Base-by-base conservation (phyloP, 1,140 invertebrate species). In the Orius insidiosus region DNA sequence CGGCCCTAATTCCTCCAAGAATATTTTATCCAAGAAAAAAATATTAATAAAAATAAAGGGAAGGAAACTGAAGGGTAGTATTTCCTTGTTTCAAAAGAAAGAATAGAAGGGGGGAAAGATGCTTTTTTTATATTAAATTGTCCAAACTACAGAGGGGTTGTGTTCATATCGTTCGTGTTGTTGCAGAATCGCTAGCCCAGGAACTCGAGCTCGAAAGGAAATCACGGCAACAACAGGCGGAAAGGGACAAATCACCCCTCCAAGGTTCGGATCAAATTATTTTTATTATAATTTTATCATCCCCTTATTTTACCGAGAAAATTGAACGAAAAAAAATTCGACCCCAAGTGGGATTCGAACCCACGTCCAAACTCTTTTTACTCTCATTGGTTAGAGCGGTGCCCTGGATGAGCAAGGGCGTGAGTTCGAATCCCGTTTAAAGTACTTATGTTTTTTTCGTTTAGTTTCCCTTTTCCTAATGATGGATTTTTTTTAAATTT, bases 121-220 rank as follows among this genome's bases (percentile, higher is more conserved):
- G 8, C 15, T 30, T 15, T 37, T 46, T 16, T 42, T 14, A 24
- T 39, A 18, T 33, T 42, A 38, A 31, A 15, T 38, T 34, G 34
- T 13, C 16, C 34, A 42, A 40, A 40, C 38, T 19, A 39, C 24
- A 42, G 36, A 37, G n/a, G 15, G 30, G 36, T 39, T 43, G 30
- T 43, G 24, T 19, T 36, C 31, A 24, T 31, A 52, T 50, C 46
- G 41, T 31, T 10, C 31, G 5, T 53, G 58, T 57, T 59, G 57
- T 70, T 69, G 53, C 69, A 85, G 82, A 86, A 68, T 80, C 80
- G 36, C 65, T 87, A 56, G 80, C 79, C 39, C 80, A 85, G 60
- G 83, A 86, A 62, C 69, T 85, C 54, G 81, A 85, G 64, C 71
- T 84, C 69, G 83, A 87, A 59, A 72, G 82, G 63, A 85, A 86